These are phyloP conservation scores for Brachypteracias leptosomus DNA, from an alignment of 2,113 vertebrate genomes.

Conservation along the genomic window DNA sequence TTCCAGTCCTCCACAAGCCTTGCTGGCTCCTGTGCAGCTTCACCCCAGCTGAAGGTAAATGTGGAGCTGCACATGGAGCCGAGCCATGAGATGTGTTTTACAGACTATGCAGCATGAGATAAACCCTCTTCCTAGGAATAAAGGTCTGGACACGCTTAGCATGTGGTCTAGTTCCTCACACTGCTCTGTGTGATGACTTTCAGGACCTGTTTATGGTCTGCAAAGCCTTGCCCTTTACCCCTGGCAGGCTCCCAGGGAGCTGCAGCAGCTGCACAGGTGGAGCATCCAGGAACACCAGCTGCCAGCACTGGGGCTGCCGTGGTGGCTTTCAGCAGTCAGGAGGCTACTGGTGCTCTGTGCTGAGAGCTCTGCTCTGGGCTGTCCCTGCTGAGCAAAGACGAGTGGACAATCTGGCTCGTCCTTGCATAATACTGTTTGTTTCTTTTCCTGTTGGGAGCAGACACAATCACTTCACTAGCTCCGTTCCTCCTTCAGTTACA, in stretches of 20 bases:
- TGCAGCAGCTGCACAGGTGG: not conserved
- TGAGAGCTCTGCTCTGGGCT: not conserved
- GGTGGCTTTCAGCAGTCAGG: not conserved
- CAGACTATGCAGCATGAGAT: not conserved
- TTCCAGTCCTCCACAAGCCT: not conserved
- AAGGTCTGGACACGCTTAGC: not conserved
- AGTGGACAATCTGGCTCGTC: not conserved
- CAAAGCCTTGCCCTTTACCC: not conserved
- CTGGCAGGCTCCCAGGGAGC: not conserved
- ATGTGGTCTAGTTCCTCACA: accelerated
- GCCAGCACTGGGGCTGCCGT: not conserved
- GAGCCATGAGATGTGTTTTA: not conserved
- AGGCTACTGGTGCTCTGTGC: not conserved
- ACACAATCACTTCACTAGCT: not conserved
- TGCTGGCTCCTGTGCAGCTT: not conserved
- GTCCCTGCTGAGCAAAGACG: not conserved
- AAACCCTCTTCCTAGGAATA: not conserved
- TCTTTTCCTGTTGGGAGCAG: not conserved
- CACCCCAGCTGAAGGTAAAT: not conserved
- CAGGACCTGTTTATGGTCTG: not conserved
- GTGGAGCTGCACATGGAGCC: too few species aligned
- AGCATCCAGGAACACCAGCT: not conserved
- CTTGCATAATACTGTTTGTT: not conserved
- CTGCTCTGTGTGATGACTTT: not conserved
- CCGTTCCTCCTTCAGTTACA: not conserved